Evolutionary conservation across 2,888 invertebrate species (phyloP).

Genomic region (Temnothorax ravouxi): DNA sequence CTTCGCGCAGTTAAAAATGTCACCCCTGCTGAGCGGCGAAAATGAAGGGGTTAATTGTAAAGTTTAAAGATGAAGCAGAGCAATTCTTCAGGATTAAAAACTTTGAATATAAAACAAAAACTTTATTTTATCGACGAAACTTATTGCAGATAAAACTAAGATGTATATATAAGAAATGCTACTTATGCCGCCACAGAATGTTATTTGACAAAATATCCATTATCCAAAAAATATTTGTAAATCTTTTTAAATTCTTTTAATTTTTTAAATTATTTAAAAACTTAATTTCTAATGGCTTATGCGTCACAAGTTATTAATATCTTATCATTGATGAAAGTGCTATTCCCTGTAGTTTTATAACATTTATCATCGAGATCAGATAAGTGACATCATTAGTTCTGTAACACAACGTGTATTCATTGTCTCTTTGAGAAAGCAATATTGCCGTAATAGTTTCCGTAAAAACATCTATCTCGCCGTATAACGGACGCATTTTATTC

Average conservation of each 20-base stretch:
- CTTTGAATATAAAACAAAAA: neutral
- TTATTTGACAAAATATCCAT: neutral
- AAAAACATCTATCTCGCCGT: neutral
- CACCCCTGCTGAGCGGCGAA: neutral
- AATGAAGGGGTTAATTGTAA: slow-evolving; percentile 7
- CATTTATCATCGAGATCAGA: neutral
- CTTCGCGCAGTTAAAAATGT: slow-evolving; percentile 11
- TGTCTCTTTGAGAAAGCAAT: neutral
- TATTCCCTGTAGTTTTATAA: neutral
- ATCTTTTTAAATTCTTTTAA: neutral
- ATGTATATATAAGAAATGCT: neutral
- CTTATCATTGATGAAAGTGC: neutral
- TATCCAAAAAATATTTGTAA: neutral
- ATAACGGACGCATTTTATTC: slow-evolving; percentile 20
- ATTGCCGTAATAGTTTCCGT: neutral
- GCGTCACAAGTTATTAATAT: slow-evolving; percentile 5
- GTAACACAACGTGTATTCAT: neutral
- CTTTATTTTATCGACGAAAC: neutral
- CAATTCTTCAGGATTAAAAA: neutral
- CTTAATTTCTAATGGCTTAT: neutral
- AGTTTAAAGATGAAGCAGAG: neutral
- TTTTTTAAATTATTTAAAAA: neutral
- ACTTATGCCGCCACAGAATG: neutral
- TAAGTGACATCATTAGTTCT: neutral
- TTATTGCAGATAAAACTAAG: neutral